Conservation (phyloP, 2,113 vertebrate species). For the Phycodurus eques region DNA sequence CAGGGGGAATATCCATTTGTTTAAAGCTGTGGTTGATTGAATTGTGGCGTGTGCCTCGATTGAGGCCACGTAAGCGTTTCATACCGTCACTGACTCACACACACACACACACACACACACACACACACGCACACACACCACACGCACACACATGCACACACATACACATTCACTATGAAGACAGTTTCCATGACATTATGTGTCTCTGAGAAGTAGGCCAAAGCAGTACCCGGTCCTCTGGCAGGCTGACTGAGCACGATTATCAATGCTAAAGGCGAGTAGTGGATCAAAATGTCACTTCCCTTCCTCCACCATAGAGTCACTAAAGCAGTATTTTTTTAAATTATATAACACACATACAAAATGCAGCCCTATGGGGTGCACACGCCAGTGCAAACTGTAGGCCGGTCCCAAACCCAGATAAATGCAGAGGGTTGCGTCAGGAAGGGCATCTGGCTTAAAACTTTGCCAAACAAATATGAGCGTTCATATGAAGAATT, state of each 20-base stretch:
- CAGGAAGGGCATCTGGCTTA: too few species aligned
- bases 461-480: too few species aligned
- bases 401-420: too few species aligned
- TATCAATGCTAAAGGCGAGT: constrained; percentile 39
- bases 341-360: background rate
- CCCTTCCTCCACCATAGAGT: constrained; percentile 3
- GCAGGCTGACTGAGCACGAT: constrained; percentile 56
- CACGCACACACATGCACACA: constrained; percentile 13
- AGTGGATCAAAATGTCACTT: constrained; percentile 32
- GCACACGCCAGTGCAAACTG: too few species aligned
- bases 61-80: constrained; percentile 24
- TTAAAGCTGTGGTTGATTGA: constrained; percentile 36
- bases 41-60: constrained; percentile 41
- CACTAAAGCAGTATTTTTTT: background rate
- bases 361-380: too few species aligned
- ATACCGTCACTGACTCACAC: constrained; percentile 18
- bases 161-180: constrained; percentile 13
- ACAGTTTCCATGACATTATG: constrained; percentile 58
- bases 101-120: constrained; percentile 12
- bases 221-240: constrained; percentile 49
- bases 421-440: too few species aligned
- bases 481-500: too few species aligned
- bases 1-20: constrained; percentile 25
- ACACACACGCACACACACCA: constrained; percentile 12
- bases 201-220: constrained; percentile 66